These are phyloP conservation scores for Trimorus sp. DNA, from an alignment of 2,888 invertebrate species.

Conservation along the genomic window DNA sequence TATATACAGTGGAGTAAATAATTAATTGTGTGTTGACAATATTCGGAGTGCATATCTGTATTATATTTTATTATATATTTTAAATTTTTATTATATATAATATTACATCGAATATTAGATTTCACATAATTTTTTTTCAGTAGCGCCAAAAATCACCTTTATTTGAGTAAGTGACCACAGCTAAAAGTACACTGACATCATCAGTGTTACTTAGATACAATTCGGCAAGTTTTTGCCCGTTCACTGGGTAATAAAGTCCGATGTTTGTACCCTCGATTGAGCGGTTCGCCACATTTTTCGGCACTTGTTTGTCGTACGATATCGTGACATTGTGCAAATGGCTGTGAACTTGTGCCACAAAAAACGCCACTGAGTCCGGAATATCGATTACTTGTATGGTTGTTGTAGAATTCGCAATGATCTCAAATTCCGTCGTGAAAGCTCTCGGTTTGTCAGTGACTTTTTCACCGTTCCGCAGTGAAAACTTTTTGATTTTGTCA, in stretches of 20 bases:
- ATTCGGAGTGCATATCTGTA: too few relatives aligned
- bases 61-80: too few relatives aligned
- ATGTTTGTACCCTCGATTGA: constrained; percentile 84
- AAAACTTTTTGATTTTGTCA: neutral
- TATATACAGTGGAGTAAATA: too few relatives aligned
- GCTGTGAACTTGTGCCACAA: constrained; percentile 86
- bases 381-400: constrained; percentile 82
- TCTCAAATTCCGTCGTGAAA: constrained; percentile 71
- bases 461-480: neutral
- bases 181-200: constrained; percentile 81
- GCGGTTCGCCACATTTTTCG: constrained; percentile 71
- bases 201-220: constrained; percentile 82
- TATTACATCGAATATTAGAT: too few relatives aligned
- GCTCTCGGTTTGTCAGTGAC: constrained; percentile 66
- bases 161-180: constrained; percentile 83
- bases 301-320: constrained; percentile 80
- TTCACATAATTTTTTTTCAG: too few relatives aligned
- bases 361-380: constrained; percentile 82
- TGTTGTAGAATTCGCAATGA: constrained; percentile 72
- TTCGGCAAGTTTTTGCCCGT: constrained; percentile 68
- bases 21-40: too few relatives aligned
- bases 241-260: constrained; percentile 82
- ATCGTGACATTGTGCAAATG: constrained; percentile 84
- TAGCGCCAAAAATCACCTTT: constrained; percentile 79
- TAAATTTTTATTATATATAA: too few relatives aligned